Conservation (phyloP, 2,888 invertebrate species). For the Aproaerema taeniolella region DNA sequence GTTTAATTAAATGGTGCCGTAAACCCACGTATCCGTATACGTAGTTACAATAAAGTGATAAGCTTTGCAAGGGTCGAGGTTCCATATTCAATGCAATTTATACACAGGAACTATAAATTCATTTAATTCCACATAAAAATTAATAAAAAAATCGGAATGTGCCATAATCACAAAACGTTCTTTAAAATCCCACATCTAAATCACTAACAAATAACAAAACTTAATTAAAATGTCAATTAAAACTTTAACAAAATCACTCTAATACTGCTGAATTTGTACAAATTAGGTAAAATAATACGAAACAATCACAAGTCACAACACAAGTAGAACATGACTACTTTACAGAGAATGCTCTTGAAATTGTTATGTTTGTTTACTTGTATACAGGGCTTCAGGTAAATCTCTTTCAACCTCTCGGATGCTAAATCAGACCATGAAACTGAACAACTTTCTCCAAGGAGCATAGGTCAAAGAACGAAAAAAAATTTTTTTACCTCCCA, state of each 20-base stretch:
- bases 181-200: slow-evolving; percentile 9
- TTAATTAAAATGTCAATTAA: slow-evolving; percentile 71
- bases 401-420: too few species aligned
- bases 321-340: slow-evolving; percentile 22
- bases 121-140: slow-evolving; percentile 6
- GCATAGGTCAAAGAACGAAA: too few species aligned
- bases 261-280: slow-evolving; percentile 77
- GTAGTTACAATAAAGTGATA: slow-evolving; percentile 20
- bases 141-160: slow-evolving; percentile 14
- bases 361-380: too few species aligned
- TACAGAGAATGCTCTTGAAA: slow-evolving; percentile 1
- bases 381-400: too few species aligned
- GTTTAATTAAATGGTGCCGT: slow-evolving; percentile 33
- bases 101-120: slow-evolving; percentile 25
- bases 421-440: too few species aligned
- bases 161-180: slow-evolving; percentile 1
- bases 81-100: slow-evolving; percentile 11
- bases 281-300: slow-evolving; percentile 60
- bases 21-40: slow-evolving; percentile 21
- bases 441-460: too few species aligned
- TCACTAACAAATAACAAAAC: slow-evolving; percentile 73
- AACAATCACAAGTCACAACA: slow-evolving; percentile 56
- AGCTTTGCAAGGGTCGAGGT: neutral
- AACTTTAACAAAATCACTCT: slow-evolving; percentile 78
- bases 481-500: too few species aligned